A percentile compares a stretch with the other conserved stretches of the same genome.
These are phyloP conservation scores for Erynnis tages DNA, from an alignment of 2,888 invertebrate genomes.

Conservation along the genomic window DNA sequence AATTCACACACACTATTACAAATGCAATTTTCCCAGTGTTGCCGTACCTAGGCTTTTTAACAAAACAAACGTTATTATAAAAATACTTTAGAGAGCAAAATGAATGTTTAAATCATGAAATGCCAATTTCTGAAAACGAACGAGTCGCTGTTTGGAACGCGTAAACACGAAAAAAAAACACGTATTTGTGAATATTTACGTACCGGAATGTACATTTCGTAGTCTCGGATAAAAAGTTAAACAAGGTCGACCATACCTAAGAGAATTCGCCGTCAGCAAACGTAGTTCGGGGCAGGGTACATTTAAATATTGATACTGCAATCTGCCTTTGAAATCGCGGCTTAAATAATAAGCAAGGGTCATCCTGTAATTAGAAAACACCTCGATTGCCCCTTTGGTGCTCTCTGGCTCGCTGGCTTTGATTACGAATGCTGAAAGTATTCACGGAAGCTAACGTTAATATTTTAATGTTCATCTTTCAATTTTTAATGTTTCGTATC, in stretches of 20 bases:
- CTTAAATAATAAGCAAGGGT: constrained; percentile 35
- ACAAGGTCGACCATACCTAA: constrained; percentile 24
- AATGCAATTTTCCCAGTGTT: too few species aligned
- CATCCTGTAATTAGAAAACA: constrained; percentile 33
- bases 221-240: constrained; percentile 18
- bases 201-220: constrained; percentile 19
- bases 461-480: constrained; percentile 1
- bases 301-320: constrained; percentile 66
- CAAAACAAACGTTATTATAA: too few species aligned
- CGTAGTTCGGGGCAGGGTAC: constrained; percentile 20
- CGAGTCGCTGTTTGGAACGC: neutral
- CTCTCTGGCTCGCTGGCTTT: neutral
- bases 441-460: neutral
- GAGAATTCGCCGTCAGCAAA: constrained; percentile 22
- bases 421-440: constrained; percentile 4
- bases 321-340: constrained; percentile 48
- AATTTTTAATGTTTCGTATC: too few species aligned
- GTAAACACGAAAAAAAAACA: constrained; percentile 6
- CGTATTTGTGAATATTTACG: constrained; percentile 3
- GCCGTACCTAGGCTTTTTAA: too few species aligned
- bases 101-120: too few species aligned
- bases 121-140: too few species aligned
- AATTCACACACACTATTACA: too few species aligned
- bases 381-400: constrained; percentile 3
- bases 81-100: too few species aligned